Percentiles rank a stretch among this genome's conserved stretches.
phyloP scores from a whole-genome alignment of 2,113 vertebrate genomes.

The Megaptera novaeangliae region DNA sequence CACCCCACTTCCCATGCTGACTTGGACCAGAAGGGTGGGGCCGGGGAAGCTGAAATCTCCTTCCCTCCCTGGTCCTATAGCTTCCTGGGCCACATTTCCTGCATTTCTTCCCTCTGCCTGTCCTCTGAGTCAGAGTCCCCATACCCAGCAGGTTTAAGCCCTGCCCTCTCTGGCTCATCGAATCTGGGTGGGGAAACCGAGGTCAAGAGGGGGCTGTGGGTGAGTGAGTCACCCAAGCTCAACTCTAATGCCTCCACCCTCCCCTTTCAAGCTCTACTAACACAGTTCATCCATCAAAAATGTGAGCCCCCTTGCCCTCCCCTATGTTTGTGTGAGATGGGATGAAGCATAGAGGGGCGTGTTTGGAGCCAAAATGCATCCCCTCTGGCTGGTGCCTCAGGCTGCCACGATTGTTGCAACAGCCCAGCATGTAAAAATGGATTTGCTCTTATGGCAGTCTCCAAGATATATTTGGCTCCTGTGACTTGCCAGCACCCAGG shows the following conservation, averaged over 20 bases:
- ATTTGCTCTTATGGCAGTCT: slow-evolving; percentile 26
- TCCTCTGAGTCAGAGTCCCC: slow-evolving; percentile 41
- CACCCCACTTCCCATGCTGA: not conserved
- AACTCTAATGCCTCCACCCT: slow-evolving; percentile 53
- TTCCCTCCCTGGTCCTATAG: not conserved
- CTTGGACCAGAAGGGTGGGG: not conserved
- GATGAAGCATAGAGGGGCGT: slow-evolving; percentile 24
- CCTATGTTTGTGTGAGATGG: slow-evolving; percentile 1
- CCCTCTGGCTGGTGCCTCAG: slow-evolving; percentile 37
- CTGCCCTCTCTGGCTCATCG: slow-evolving; percentile 39
- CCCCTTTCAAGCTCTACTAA: slow-evolving; percentile 36
- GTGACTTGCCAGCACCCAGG: slow-evolving; percentile 52
- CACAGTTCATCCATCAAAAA: slow-evolving; percentile 70
- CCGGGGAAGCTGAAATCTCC: not conserved
- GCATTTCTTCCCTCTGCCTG: not conserved
- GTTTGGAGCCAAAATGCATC: slow-evolving; percentile 40
- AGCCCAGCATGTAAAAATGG: slow-evolving; percentile 57
- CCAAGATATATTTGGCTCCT: slow-evolving; percentile 57
- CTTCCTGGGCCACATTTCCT: slow-evolving; percentile 40
- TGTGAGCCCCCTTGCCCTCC: slow-evolving; percentile 26
- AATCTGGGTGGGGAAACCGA: slow-evolving; percentile 69
- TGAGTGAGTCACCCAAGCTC: slow-evolving; percentile 51
- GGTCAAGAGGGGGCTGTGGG: slow-evolving; percentile 47
- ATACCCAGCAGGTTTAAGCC: slow-evolving; percentile 18
- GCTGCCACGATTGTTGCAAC: not conserved